Percentiles rank a stretch among this genome's conserved stretches.
Evolutionary conservation across 2,888 invertebrate genomes (phyloP).

Genomic region (Drosophila aldrichi): DNA sequence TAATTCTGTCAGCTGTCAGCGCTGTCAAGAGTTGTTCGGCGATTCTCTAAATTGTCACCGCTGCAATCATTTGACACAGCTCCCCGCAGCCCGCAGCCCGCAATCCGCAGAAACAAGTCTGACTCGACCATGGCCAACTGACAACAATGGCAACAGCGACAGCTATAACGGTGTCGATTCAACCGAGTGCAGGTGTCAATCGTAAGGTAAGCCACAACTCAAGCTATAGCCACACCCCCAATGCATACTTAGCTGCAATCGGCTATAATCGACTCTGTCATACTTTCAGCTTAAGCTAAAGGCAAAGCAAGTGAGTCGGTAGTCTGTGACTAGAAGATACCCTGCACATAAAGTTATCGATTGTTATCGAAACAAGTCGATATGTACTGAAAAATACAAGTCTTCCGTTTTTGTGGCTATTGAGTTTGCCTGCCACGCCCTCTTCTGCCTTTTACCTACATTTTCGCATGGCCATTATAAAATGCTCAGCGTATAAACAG

Average conservation of each 20-base stretch:
- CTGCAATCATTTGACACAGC: slow-evolving; percentile 51
- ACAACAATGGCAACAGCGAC: slow-evolving; percentile 23
- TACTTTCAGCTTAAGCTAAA: slow-evolving; percentile 1
- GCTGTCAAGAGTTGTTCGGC: slow-evolving; percentile 68
- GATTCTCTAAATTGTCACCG: slow-evolving; percentile 75
- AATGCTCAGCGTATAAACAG: neutral
- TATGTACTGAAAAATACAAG: too few species aligned
- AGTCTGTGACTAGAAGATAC: neutral
- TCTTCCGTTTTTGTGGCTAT: too few species aligned
- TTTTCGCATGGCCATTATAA: too few species aligned
- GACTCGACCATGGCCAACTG: slow-evolving; percentile 20
- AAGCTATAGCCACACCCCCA: slow-evolving; percentile 2
- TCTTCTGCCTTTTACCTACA: too few species aligned
- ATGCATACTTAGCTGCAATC: neutral
- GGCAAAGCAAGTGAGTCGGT: neutral
- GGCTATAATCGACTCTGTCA: slow-evolving; percentile 2
- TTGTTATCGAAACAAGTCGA: neutral
- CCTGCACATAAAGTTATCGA: neutral
- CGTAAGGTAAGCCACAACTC: slow-evolving; percentile 27
- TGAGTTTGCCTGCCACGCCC: too few species aligned
- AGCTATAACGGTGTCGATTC: slow-evolving; percentile 16
- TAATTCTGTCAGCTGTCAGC: slow-evolving; percentile 82
- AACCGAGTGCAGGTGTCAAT: slow-evolving; percentile 21
- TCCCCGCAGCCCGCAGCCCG: neutral
- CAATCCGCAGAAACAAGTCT: slow-evolving; percentile 6